A percentile compares a stretch with the other conserved stretches of the same genome.
Conservation (phyloP, 2,888 invertebrate species). For the Cistogaster globosa region DNA sequence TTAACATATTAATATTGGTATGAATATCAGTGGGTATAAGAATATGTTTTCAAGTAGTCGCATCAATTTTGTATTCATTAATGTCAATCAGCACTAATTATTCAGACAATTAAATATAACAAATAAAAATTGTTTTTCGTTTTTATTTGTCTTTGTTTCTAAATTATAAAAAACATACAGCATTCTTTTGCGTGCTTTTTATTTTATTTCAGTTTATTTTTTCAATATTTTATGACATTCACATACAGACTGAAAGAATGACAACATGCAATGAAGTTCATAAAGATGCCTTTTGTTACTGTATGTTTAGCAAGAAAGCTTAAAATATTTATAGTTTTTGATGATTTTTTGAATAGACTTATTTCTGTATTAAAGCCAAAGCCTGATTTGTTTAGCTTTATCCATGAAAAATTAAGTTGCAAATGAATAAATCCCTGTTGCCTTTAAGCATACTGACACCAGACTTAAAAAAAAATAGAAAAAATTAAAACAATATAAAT, state of each 20-base stretch:
- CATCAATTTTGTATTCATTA: constrained; percentile 61
- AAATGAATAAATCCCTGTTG: too few relatives aligned
- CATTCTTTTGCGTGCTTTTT: constrained; percentile 45
- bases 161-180: constrained; percentile 59
- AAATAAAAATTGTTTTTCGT: not conserved
- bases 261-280: constrained; percentile 82
- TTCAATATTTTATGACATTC: constrained; percentile 53
- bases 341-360: too few relatives aligned
- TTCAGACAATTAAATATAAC: constrained; percentile 62
- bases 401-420: too few relatives aligned
- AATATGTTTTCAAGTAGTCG: not conserved
- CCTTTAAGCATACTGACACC: too few relatives aligned
- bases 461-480: too few relatives aligned
- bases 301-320: too few relatives aligned
- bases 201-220: constrained; percentile 59
- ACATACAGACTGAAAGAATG: constrained; percentile 82
- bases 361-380: too few relatives aligned
- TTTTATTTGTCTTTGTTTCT: not conserved
- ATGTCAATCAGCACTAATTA: constrained; percentile 65
- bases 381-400: too few relatives aligned
- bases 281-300: constrained; percentile 76
- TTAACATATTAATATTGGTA: not conserved
- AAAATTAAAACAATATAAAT: too few relatives aligned
- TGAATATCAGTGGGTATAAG: not conserved
- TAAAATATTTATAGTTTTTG: too few relatives aligned